Percentiles rank a stretch among this genome's conserved stretches.
Evolutionary conservation across 2,113 vertebrate species (phyloP).

Genomic region (Parus major): DNA sequence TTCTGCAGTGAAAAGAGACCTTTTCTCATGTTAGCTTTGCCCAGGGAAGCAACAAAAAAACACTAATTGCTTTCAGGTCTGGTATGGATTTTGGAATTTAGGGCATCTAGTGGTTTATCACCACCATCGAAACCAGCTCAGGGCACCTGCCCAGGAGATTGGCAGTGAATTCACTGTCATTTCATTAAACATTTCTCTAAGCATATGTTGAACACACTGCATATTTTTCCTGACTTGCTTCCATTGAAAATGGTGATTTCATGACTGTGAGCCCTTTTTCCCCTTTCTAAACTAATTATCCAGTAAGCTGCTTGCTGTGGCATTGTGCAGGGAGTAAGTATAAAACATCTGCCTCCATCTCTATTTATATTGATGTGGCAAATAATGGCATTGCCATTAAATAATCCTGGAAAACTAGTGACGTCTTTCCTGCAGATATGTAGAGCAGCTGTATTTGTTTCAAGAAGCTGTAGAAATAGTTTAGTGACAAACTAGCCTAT

Average conservation of each 20-base stretch:
- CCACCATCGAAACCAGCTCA: too few species aligned
- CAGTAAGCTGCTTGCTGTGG: neutral
- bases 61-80: neutral
- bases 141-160: neutral
- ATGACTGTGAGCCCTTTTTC: neutral
- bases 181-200: neutral
- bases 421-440: neutral
- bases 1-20: neutral
- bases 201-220: neutral
- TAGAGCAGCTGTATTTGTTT: neutral
- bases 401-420: neutral
- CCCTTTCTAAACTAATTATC: neutral
- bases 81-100: neutral
- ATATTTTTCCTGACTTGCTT: neutral
- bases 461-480: neutral
- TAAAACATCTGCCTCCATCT: neutral
- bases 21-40: neutral
- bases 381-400: neutral
- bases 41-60: neutral
- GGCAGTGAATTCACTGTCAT: neutral
- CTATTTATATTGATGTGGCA: neutral
- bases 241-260: neutral
- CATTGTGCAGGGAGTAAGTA: neutral
- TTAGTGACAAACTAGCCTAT: neutral
- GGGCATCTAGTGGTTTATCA: too few species aligned